Evolutionary conservation across 2,113 vertebrate species (phyloP).

Genomic region (Indicator maculatus): DNA sequence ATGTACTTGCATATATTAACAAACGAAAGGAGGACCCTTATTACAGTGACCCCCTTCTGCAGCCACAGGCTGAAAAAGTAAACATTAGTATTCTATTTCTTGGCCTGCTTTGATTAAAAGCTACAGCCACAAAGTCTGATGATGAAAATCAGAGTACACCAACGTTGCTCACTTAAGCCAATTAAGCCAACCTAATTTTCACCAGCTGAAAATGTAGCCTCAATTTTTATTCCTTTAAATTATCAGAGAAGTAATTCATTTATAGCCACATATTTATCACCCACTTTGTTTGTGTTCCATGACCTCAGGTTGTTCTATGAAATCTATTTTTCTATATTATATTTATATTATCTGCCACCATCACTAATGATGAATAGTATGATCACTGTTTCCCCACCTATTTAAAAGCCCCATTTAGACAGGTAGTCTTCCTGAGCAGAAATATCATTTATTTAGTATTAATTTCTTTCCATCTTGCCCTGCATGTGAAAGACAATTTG

Average conservation of each 20-base stretch:
- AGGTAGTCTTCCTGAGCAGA: neutral
- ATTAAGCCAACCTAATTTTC: neutral
- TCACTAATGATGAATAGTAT: neutral
- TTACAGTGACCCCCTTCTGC: rapidly evolving
- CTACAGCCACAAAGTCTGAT: neutral
- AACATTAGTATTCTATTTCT: neutral
- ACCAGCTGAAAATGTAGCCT: neutral
- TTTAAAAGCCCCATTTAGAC: conserved; percentile 15
- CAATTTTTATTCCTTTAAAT: neutral
- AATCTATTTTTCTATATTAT: neutral
- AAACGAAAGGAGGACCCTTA: neutral
- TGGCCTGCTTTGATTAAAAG: neutral
- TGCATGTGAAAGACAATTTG: neutral
- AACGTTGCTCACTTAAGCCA: neutral
- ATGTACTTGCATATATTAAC: neutral
- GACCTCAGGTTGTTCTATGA: neutral
- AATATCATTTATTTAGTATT: neutral
- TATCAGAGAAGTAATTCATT: neutral
- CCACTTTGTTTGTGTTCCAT: neutral
- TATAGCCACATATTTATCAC: neutral
- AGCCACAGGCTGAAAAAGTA: neutral
- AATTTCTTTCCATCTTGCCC: neutral
- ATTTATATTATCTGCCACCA: neutral
- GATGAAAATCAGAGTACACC: neutral
- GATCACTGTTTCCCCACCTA: neutral